Conservation (phyloP, 2,888 invertebrate species). For the Cerceris rybyensis region DNA sequence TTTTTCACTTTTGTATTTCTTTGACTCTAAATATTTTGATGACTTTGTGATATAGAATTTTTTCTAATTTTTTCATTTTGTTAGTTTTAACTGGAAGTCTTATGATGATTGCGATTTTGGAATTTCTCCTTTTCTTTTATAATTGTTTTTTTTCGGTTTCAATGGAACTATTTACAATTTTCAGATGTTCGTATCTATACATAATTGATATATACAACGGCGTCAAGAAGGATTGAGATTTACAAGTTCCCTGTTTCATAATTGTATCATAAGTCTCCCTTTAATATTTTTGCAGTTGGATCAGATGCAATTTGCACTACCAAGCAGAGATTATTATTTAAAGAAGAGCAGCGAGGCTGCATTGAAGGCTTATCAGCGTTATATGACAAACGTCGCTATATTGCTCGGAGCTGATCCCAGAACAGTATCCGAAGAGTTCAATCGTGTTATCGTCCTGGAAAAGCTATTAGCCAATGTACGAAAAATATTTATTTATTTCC, state of each 20-base stretch:
- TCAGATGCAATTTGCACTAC: slow-evolving; percentile 90
- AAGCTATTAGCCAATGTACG: slow-evolving; percentile 90
- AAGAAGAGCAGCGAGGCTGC: slow-evolving; percentile 89
- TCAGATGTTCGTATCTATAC: too few relatives aligned
- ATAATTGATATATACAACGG: too few relatives aligned
- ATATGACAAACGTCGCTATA: slow-evolving; percentile 91
- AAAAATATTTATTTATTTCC: background rate
- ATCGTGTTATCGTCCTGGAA: slow-evolving; percentile 90
- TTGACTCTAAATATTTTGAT: too few relatives aligned
- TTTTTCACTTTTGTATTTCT: too few relatives aligned
- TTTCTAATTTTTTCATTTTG: too few relatives aligned
- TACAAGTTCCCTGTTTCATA: background rate
- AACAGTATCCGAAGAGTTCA: slow-evolving; percentile 87
- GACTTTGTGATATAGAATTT: too few relatives aligned
- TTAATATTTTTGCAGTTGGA: slow-evolving; percentile 84
- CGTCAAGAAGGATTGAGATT: too few relatives aligned
- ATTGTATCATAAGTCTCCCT: background rate
- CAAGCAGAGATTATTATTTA: slow-evolving; percentile 92
- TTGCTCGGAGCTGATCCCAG: slow-evolving; percentile 88
- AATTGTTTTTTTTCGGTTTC: too few relatives aligned
- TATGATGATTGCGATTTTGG: too few relatives aligned
- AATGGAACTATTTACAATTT: too few relatives aligned
- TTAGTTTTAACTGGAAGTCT: too few relatives aligned
- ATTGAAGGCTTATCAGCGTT: slow-evolving; percentile 89
- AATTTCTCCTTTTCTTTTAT: too few relatives aligned